phyloP scores from a whole-genome alignment of 2,888 invertebrate genomes.

The Chrysotoxum bicinctum region DNA sequence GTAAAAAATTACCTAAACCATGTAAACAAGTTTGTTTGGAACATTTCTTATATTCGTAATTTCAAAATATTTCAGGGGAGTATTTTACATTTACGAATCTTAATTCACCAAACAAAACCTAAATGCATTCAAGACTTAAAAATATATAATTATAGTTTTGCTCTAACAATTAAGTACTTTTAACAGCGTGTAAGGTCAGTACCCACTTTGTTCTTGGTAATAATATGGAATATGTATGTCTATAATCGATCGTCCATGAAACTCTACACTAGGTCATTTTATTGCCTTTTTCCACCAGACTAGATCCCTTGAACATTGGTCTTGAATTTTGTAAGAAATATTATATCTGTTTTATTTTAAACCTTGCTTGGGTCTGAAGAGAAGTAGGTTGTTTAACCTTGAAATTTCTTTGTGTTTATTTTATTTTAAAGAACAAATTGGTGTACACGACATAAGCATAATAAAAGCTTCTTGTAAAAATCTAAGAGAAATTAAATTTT shows the following conservation, averaged over 20 bases:
- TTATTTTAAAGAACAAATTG: not conserved
- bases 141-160: too few relatives aligned
- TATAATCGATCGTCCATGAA: not conserved
- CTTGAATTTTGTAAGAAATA: not conserved
- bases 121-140: too few relatives aligned
- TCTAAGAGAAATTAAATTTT: not conserved
- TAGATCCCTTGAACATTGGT: not conserved
- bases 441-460: not conserved
- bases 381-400: too few relatives aligned
- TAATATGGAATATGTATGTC: not conserved
- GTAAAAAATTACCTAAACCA: too few relatives aligned
- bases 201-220: not conserved
- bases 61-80: too few relatives aligned
- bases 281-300: not conserved
- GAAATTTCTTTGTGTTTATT: not conserved
- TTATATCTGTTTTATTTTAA: not conserved
- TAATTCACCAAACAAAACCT: too few relatives aligned
- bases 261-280: not conserved
- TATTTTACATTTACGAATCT: too few relatives aligned
- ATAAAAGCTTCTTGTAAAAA: not conserved
- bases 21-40: too few relatives aligned
- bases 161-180: too few relatives aligned
- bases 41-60: too few relatives aligned
- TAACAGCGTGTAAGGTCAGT: too few relatives aligned
- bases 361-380: not conserved